Evolutionary conservation across 2,888 invertebrate species (phyloP).

Genomic region (Beris chalybata): DNA sequence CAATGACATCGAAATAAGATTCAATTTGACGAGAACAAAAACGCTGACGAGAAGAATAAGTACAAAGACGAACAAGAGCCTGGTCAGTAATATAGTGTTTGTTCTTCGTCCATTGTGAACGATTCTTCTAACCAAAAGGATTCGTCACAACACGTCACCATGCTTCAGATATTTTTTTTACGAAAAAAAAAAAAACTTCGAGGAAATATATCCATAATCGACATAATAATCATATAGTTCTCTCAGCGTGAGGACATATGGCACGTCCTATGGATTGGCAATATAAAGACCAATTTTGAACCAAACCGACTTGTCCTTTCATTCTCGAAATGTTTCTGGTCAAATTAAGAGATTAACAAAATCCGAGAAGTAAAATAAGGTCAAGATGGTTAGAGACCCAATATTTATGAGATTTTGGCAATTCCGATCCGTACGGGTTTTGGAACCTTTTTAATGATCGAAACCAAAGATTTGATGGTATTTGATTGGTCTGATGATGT

Average conservation of each 20-base stretch:
- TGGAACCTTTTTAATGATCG: no score
- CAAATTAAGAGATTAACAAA: no score
- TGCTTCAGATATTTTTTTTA: neutral
- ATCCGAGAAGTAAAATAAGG: no score
- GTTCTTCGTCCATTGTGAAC: slow-evolving; percentile 1
- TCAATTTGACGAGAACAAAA: neutral
- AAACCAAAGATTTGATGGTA: no score
- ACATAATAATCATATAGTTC: neutral
- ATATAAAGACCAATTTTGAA: no score
- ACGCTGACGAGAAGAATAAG: neutral
- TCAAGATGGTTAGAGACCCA: no score
- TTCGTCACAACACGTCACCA: slow-evolving; percentile 13
- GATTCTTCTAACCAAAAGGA: slow-evolving; percentile 3
- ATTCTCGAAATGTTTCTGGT: no score
- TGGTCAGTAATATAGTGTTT: slow-evolving; percentile 2
- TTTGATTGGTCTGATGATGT: no score
- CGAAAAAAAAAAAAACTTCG: neutral
- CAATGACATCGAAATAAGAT: slow-evolving; percentile 3
- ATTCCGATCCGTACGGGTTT: no score
- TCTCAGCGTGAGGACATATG: neutral
- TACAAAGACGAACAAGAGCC: neutral
- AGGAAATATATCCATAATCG: neutral
- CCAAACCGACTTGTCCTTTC: no score
- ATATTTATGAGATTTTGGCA: no score
- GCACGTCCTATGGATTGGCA: neutral